Base-by-base conservation (phyloP, 2,888 invertebrate genomes). In the Orthosia incerta region DNA sequence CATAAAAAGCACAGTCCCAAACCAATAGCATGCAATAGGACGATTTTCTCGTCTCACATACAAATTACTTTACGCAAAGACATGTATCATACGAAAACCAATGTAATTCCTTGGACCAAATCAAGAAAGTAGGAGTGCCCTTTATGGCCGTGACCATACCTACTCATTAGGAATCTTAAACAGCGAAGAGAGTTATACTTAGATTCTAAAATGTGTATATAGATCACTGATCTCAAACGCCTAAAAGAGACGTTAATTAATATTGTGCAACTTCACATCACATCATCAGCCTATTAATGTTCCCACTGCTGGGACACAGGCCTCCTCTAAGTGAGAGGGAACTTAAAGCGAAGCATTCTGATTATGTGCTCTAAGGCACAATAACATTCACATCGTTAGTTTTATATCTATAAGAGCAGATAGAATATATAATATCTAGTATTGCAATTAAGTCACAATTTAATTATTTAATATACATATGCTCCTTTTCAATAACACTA, bases 151-250 rank as follows among this genome's bases (percentile, higher is more conserved):
- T 48, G n/a, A 67, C 31, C 15, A 48, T 70, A 39, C 20, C 31
- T 50, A 50, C 4, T 12, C 5, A 23, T n/a, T 50, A 39, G 31
- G 3, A 50, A 16, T 71, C 12, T 7, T 45, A 26, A 53, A 26
- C 26, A 20, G 20, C 18, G 26, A 65, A n/a, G n/a, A 64, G 12
- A 1, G 16, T 26, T 39, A n/a, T 59, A 13, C 13, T 39, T n/a
- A 39, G n/a, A 53, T 53, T 26, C 2, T 0, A 56, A 51, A 39
- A 69, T 48, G 13, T 71, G 7, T 71, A 59, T 59, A 59, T 46
- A 31, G 26, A 55, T 66, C n/a, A 66, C 26, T 66, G 70, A 57
- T 71, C 70, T 69, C 45, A 69, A 57, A 57, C 39, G 16, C 39
- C 39, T 48, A 55, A 60, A 50, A 64, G 20, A 60, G 26, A 59